Evolutionary conservation across 53 echinoderm and acorn worm species (phyloP).

Genomic region (Stichopus horrens): DNA sequence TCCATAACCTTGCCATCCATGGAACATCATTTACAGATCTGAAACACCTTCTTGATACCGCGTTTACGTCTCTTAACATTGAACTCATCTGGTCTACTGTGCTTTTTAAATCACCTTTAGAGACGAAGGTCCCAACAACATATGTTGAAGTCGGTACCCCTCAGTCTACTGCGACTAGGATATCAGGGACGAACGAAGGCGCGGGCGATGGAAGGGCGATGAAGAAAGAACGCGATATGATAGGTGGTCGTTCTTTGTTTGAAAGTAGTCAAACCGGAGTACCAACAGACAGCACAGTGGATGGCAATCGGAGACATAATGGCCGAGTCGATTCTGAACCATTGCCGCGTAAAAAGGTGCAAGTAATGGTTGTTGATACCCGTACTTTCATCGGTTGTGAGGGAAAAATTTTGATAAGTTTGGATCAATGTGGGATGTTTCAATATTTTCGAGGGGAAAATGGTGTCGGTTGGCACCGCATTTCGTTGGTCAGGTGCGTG

Average conservation of each 20-base stretch:
- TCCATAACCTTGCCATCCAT: slow-evolving; percentile 29
- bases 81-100: slow-evolving; percentile 15
- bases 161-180: neutral
- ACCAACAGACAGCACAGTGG: neutral
- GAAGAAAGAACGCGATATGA: neutral
- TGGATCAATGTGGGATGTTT: slow-evolving; percentile 36
- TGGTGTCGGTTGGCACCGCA: slow-evolving; percentile 37
- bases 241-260: neutral
- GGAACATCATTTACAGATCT: slow-evolving; percentile 21
- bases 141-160: neutral
- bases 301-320: neutral
- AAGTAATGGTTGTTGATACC: slow-evolving; percentile 12
- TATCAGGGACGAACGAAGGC: neutral
- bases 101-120: neutral
- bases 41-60: slow-evolving; percentile 16
- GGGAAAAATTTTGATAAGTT: slow-evolving; percentile 17
- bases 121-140: neutral
- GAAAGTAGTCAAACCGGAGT: neutral
- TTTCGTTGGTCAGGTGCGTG: slow-evolving; percentile 31
- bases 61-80: neutral
- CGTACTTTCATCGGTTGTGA: slow-evolving; percentile 41
- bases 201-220: neutral
- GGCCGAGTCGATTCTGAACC: neutral
- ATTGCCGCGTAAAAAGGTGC: neutral
- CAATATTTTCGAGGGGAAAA: slow-evolving; percentile 13